Percentiles rank a stretch among this genome's conserved stretches.
phyloP scores from a whole-genome alignment of 2,113 vertebrate species.

The Chrysochloris asiatica region DNA sequence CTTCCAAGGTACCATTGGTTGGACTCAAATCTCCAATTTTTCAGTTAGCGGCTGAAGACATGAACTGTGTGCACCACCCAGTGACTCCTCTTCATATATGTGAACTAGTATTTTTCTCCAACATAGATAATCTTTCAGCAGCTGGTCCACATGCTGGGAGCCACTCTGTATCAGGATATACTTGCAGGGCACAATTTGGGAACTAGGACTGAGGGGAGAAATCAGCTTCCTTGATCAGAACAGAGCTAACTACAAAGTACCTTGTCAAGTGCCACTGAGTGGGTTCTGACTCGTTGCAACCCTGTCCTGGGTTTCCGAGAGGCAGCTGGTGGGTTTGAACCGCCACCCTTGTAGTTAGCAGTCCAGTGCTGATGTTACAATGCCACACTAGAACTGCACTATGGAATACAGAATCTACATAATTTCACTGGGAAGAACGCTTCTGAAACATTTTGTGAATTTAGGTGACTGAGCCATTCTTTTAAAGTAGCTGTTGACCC shows the following conservation, averaged over 20 bases:
- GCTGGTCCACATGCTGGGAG: background rate
- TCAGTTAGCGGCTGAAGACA: background rate
- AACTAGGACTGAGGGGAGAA: background rate
- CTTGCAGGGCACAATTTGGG: background rate
- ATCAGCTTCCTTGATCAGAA: background rate
- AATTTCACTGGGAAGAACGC: background rate
- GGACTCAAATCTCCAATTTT: too few species aligned
- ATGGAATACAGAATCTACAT: conserved; percentile 34
- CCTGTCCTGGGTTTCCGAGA: too few species aligned
- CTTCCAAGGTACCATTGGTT: too few species aligned
- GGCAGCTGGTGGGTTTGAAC: too few species aligned
- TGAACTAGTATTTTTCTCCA: background rate
- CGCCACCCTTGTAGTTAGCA: too few species aligned
- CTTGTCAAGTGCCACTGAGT: too few species aligned
- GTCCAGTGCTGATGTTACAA: too few species aligned
- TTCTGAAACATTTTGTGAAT: background rate
- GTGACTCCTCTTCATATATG: background rate
- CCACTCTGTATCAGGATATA: background rate
- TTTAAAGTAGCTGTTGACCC: background rate
- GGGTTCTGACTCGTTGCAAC: too few species aligned
- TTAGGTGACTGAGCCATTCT: background rate
- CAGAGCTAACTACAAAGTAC: background rate
- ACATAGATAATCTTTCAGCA: background rate
- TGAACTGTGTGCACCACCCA: background rate
- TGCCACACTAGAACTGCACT: too few species aligned